A percentile compares a stretch with the other conserved stretches of the same genome.
These are phyloP conservation scores for Chymomyza caudatula DNA, from an alignment of 2,888 invertebrate genomes.

Conservation along the genomic window DNA sequence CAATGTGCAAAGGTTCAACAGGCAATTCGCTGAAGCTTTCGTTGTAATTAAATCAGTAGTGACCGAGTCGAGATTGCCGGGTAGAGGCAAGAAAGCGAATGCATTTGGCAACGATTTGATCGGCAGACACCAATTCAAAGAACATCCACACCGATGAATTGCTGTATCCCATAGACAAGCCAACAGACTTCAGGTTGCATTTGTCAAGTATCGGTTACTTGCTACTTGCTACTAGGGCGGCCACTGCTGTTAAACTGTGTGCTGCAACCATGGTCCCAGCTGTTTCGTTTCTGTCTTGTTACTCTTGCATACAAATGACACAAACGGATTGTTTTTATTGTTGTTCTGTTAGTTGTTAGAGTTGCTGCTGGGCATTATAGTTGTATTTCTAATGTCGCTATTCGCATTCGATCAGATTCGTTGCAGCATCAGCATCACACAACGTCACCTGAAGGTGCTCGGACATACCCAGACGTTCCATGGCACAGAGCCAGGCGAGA, in stretches of 20 bases:
- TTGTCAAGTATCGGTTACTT: background rate
- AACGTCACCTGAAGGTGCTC: background rate
- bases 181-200: background rate
- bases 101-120: slow-evolving; percentile 61
- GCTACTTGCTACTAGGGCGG: background rate
- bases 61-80: slow-evolving; percentile 22
- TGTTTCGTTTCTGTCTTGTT: background rate
- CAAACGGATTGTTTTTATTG: slow-evolving; percentile 66
- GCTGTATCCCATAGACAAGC: background rate
- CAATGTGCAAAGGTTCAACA: slow-evolving; percentile 73
- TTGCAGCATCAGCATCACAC: slow-evolving; percentile 32
- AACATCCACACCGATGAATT: background rate
- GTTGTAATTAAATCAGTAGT: slow-evolving; percentile 72
- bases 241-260: background rate
- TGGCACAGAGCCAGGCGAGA: background rate
- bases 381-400: slow-evolving; percentile 67
- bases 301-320: slow-evolving; percentile 76
- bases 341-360: slow-evolving; percentile 61
- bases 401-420: slow-evolving; percentile 68
- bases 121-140: slow-evolving; percentile 27
- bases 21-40: slow-evolving; percentile 74
- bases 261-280: background rate
- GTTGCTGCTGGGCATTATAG: slow-evolving; percentile 1
- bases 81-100: slow-evolving; percentile 17
- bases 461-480: background rate